Percentiles rank a stretch among this genome's conserved stretches.
phyloP scores from a whole-genome alignment of 2,888 invertebrate genomes.

The Tolmerus cingulatus region DNA sequence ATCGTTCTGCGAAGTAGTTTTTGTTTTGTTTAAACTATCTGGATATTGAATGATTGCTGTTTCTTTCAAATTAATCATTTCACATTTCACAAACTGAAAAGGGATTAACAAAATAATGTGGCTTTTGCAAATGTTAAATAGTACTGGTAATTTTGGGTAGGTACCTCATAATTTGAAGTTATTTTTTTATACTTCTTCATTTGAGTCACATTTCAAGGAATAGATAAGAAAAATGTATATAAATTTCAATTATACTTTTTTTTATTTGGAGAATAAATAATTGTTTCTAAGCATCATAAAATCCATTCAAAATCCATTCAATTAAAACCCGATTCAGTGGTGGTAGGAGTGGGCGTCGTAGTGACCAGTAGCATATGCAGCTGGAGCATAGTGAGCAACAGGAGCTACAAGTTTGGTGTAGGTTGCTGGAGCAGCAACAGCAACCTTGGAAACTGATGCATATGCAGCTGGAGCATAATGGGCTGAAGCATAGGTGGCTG shows the following conservation, averaged over 20 bases:
- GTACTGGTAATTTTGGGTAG: not conserved
- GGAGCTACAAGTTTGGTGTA: slow-evolving; percentile 18
- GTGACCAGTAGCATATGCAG: slow-evolving; percentile 48
- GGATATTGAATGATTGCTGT: too few species aligned
- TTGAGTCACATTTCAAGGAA: not conserved
- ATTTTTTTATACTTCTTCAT: not conserved
- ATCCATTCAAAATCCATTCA: not conserved
- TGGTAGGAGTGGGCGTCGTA: slow-evolving; percentile 18
- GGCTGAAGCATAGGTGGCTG: slow-evolving; percentile 56
- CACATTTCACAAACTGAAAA: too few species aligned
- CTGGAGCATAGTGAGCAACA: slow-evolving; percentile 46
- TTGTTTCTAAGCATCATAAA: not conserved
- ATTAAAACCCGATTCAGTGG: not conserved
- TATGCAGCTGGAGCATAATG: slow-evolving; percentile 52
- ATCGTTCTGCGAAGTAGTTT: too few species aligned
- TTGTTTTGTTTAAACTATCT: too few species aligned
- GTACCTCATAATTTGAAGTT: not conserved
- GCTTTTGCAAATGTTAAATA: too few species aligned
- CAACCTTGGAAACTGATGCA: slow-evolving; percentile 53
- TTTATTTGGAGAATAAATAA: not conserved
- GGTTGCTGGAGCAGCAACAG: slow-evolving; percentile 50
- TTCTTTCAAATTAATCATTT: too few species aligned
- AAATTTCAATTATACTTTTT: not conserved
- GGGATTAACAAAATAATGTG: too few species aligned
- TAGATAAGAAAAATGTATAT: not conserved